These are phyloP conservation scores for Eptesicus fuscus DNA, from an alignment of 2,113 vertebrate species.

Conservation along the genomic window DNA sequence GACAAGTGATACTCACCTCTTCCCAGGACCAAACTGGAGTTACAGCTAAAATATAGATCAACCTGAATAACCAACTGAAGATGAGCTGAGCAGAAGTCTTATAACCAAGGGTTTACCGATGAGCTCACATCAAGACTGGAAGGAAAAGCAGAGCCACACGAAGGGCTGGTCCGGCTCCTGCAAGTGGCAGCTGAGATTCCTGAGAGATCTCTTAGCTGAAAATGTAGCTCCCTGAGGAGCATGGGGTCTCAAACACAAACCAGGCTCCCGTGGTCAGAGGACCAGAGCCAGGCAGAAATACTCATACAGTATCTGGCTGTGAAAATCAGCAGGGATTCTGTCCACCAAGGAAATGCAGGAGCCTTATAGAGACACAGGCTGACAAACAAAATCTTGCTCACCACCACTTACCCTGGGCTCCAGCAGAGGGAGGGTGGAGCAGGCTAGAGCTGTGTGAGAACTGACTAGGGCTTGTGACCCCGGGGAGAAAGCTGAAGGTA, in stretches of 20 bases:
- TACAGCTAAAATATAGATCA: neutral
- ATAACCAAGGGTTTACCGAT: neutral
- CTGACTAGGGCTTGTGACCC: neutral
- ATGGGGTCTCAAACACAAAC: neutral
- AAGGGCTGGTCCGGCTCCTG: neutral
- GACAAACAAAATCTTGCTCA: neutral
- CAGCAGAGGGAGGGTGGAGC: neutral
- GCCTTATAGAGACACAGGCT: neutral
- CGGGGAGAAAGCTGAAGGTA: neutral
- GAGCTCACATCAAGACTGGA: neutral
- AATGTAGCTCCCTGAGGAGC: neutral
- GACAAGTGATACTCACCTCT: neutral
- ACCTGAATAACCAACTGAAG: neutral
- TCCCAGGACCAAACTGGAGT: neutral
- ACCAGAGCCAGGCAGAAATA: neutral
- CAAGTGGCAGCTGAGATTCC: neutral
- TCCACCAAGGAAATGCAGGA: neutral
- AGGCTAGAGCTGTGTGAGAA: neutral
- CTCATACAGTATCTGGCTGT: neutral
- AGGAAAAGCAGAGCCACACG: neutral
- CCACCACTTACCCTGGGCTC: neutral
- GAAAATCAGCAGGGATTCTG: neutral
- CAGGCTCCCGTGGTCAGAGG: neutral
- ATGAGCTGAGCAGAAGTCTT: neutral
- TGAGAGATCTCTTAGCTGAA: neutral